Evolutionary conservation across 2,888 invertebrate genomes (phyloP).

Genomic region (Ophion ventricosus): DNA sequence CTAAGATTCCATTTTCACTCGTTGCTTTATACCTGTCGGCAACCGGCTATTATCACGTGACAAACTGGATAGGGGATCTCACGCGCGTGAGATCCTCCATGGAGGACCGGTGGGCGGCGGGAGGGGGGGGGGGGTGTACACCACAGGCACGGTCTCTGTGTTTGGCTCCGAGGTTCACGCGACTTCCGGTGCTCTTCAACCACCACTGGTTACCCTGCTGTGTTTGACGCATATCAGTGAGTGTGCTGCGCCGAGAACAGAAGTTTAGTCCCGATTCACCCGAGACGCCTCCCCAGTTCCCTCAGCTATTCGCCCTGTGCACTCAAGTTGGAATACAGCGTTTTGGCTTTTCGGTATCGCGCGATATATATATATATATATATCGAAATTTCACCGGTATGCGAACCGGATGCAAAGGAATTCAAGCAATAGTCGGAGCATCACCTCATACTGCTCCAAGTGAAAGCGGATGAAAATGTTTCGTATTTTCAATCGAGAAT

Average conservation of each 20-base stretch:
- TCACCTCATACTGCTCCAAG: conserved; percentile 6
- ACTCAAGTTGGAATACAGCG: neutral
- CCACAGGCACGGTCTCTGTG: neutral
- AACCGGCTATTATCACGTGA: conserved; percentile 37
- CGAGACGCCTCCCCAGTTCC: conserved; percentile 14
- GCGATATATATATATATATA: neutral
- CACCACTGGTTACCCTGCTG: conserved; percentile 24
- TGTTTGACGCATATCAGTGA: conserved; percentile 52
- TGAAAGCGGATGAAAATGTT: conserved; percentile 17
- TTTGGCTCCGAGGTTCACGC: neutral
- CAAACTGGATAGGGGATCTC: neutral
- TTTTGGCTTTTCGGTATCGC: conserved; percentile 16
- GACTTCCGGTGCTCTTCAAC: conserved; percentile 39
- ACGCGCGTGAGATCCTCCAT: too few species aligned
- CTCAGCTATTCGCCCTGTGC: neutral
- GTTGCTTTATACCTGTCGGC: conserved; percentile 34
- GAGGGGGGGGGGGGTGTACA: neutral
- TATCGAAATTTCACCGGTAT: conserved; percentile 19
- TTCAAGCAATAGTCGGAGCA: conserved; percentile 4
- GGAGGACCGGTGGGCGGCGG: neutral
- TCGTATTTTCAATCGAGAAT: conserved; percentile 1
- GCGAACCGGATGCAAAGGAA: conserved; percentile 24
- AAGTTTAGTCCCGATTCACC: conserved; percentile 45
- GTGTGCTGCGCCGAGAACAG: conserved; percentile 22
- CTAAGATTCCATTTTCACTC: neutral